Evolutionary conservation across 2,888 invertebrate species (phyloP), one percentile per base, ranked within the genome.

Genomic region (Athalia cordata): DNA sequence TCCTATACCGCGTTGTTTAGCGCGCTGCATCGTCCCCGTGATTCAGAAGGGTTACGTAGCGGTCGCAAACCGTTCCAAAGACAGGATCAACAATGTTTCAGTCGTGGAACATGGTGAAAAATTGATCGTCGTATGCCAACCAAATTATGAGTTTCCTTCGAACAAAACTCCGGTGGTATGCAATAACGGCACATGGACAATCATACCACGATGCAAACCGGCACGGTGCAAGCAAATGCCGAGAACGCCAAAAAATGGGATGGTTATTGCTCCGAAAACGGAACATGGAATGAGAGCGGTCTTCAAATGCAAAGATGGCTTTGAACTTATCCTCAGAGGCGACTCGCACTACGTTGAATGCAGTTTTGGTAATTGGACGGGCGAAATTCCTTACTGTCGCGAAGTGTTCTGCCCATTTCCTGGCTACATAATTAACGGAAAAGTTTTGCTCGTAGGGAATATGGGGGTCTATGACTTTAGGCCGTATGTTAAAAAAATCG

Each of bases 251-350:
- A 95, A 96, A 77, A 96, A 98, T 86, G 99, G 99, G 0, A 96
- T 98, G 94, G 98, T 99, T 4, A 95, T 99, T 78, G 99, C 98
- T 0, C 98, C 99, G 0, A 98, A 98, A 88, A 97, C 97, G n/a
- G 97, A 97, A 81, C 99, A 99, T 87, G 98, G 98, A 0, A 97
- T 98, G 95, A 95, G 95, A 86, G 99, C 99, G 0, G 92, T 96
- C 49, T 99, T 97, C 89, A 94, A 95, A 82, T 99, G 99, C 88
- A 96, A 97, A 86, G 98, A 99, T 85, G 99, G 99, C 0, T 99
- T 93, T 88, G 94, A 94, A 79, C 90, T 98, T 11, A 93, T 94
- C 61, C 93, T 93, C 2, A 94, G 95, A 80, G 93, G 94, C 0
- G 91, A 91, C 67, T 93, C 95, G 0, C 95, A 95, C 59, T 94